Conservation (phyloP, 2,888 invertebrate genomes). For the Andrena hattorfiana region DNA sequence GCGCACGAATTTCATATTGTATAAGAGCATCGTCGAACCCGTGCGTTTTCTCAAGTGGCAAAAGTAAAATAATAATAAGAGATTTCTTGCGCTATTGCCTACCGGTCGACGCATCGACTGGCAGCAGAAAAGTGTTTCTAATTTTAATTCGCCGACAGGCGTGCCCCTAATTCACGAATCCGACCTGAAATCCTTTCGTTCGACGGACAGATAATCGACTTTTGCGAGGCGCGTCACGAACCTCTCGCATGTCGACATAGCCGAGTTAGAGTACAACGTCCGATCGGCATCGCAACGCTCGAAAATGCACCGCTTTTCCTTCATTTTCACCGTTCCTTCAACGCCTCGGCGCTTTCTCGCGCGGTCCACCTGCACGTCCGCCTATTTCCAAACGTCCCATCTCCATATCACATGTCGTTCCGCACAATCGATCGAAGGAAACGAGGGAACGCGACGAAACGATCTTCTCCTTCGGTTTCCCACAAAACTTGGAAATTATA, state of each 20-base stretch:
- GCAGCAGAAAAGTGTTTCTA: not conserved
- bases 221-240: conserved; percentile 48
- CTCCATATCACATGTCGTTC: not conserved
- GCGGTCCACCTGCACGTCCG: conserved; percentile 12
- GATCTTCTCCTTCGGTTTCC: too few species aligned
- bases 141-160: conserved; percentile 32
- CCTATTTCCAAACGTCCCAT: conserved; percentile 7
- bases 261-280: conserved; percentile 40
- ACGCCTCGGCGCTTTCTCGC: conserved; percentile 25
- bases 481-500: too few species aligned
- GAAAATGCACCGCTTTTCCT: conserved; percentile 32
- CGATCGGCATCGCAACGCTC: conserved; percentile 29
- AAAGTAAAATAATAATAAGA: not conserved
- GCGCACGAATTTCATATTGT: not conserved
- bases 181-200: conserved; percentile 38
- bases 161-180: conserved; percentile 43
- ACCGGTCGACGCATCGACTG: not conserved
- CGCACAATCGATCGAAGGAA: too few species aligned
- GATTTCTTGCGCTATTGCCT: not conserved
- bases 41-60: not conserved
- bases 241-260: conserved; percentile 23
- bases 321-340: conserved; percentile 48
- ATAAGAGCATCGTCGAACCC: not conserved
- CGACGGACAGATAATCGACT: conserved; percentile 32
- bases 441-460: too few species aligned